These are phyloP conservation scores for Trichogramma pretiosum DNA, from an alignment of 1,140 invertebrate species.

Conservation along the genomic window DNA sequence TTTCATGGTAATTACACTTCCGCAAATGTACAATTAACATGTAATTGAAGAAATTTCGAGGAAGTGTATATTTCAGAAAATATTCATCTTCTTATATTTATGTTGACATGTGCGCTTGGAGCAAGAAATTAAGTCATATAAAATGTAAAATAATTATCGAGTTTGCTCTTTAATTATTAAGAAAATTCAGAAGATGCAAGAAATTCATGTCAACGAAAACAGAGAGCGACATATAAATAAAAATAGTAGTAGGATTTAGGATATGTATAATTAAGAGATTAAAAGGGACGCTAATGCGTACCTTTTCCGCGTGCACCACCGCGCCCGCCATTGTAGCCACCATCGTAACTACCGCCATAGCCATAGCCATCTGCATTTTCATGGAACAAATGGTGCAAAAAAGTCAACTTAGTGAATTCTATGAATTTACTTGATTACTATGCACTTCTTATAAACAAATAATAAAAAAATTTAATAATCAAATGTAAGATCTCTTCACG, in stretches of 20 bases:
- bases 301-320: conserved; percentile 71
- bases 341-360: conserved; percentile 66
- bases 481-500: conserved; percentile 6
- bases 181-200: too few relatives aligned
- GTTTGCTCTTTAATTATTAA: not conserved
- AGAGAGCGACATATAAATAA: conserved; percentile 12
- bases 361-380: conserved; percentile 62
- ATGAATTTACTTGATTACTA: conserved; percentile 8
- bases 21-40: too few relatives aligned
- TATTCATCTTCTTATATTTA: too few relatives aligned
- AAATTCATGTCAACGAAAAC: too few relatives aligned
- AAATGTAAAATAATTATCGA: too few relatives aligned
- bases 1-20: too few relatives aligned
- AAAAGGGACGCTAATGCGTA: conserved; percentile 51
- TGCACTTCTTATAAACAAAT: not conserved
- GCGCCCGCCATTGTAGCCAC: conserved; percentile 67
- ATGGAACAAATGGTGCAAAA: conserved; percentile 47
- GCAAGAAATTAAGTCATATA: not conserved
- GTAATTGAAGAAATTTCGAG: too few relatives aligned
- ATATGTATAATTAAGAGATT: conserved; percentile 18
- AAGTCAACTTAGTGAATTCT: conserved; percentile 29
- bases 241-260: conserved; percentile 10
- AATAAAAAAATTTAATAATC: conserved; percentile 2
- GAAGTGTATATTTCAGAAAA: too few relatives aligned
- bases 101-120: conserved; percentile 16